phyloP scores from a whole-genome alignment of 2,113 vertebrate genomes.

The Tachysurus fulvidraco region DNA sequence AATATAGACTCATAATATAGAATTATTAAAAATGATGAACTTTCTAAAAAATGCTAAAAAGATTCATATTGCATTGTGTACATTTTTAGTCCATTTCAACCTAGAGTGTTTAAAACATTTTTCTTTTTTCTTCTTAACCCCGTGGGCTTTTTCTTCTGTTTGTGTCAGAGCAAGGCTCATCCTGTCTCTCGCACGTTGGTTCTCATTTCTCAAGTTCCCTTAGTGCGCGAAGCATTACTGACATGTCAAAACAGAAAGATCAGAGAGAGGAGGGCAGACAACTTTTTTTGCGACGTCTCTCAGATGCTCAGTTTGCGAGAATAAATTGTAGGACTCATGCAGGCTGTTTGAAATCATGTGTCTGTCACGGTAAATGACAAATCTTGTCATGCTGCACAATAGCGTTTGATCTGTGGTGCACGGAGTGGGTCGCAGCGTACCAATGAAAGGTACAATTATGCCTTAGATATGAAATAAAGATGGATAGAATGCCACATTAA shows the following conservation, averaged over 20 bases:
- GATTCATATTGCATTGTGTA: background rate
- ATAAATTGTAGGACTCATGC: constrained; percentile 52
- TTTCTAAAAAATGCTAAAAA: constrained; percentile 7
- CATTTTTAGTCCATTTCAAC: background rate
- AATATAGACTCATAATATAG: background rate
- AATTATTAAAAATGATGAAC: constrained; percentile 8
- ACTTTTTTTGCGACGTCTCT: background rate
- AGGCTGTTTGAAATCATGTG: constrained; percentile 26
- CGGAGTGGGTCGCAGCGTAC: constrained; percentile 50
- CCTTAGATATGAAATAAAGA: constrained; percentile 1
- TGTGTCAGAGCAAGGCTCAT: background rate
- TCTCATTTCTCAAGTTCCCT: constrained; percentile 23
- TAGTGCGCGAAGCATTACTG: constrained; percentile 30
- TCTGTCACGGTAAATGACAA: constrained; percentile 49
- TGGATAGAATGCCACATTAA: constrained; percentile 16
- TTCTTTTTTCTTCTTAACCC: background rate
- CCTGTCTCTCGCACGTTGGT: background rate
- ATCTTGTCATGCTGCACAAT: constrained; percentile 54
- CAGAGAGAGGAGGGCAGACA: constrained; percentile 2
- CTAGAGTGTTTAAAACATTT: background rate
- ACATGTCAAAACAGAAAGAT: constrained; percentile 41
- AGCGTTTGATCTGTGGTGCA: constrained; percentile 52
- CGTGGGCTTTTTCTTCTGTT: background rate
- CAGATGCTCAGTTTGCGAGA: constrained; percentile 43
- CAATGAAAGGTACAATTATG: constrained; percentile 49